These are phyloP conservation scores for Mesorhabditis spiculigera DNA, from an alignment of 2,888 invertebrate species.

Conservation along the genomic window DNA sequence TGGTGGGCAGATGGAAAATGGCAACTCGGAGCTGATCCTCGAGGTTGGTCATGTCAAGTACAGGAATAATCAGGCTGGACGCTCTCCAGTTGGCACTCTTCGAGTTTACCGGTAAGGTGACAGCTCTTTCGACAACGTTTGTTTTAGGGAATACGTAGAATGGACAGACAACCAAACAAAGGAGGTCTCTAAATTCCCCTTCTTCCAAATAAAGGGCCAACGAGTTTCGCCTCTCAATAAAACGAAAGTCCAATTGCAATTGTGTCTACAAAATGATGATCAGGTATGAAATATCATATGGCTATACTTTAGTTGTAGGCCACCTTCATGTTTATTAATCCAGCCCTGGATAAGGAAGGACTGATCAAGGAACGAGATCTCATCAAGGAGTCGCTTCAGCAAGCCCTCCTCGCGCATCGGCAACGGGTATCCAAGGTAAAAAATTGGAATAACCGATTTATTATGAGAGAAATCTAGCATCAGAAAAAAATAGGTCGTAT, in stretches of 20 bases:
- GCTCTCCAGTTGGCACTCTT: conserved; percentile 48
- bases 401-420: conserved; percentile 71
- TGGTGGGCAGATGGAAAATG: conserved; percentile 1
- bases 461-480: neutral
- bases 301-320: conserved; percentile 57
- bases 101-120: conserved; percentile 28
- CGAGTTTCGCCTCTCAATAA: conserved; percentile 92
- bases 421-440: conserved; percentile 18
- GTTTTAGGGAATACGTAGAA: conserved; percentile 44
- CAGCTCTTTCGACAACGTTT: neutral
- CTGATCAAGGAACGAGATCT: conserved; percentile 86
- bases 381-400: conserved; percentile 85
- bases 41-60: conserved; percentile 50
- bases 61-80: conserved; percentile 45
- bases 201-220: conserved; percentile 67
- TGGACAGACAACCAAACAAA: conserved; percentile 45
- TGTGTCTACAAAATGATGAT: conserved; percentile 80
- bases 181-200: conserved; percentile 33
- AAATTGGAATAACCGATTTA: neutral
- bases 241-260: conserved; percentile 93
- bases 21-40: conserved; percentile 23
- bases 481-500: neutral
- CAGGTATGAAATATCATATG: conserved; percentile 12
- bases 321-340: conserved; percentile 94
- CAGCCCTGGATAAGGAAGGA: conserved; percentile 72